Percentiles rank a stretch among this genome's conserved stretches.
These are phyloP conservation scores for Gobio occitaniae DNA, from an alignment of 2,797 vertebrate genomes.

Conservation along the genomic window DNA sequence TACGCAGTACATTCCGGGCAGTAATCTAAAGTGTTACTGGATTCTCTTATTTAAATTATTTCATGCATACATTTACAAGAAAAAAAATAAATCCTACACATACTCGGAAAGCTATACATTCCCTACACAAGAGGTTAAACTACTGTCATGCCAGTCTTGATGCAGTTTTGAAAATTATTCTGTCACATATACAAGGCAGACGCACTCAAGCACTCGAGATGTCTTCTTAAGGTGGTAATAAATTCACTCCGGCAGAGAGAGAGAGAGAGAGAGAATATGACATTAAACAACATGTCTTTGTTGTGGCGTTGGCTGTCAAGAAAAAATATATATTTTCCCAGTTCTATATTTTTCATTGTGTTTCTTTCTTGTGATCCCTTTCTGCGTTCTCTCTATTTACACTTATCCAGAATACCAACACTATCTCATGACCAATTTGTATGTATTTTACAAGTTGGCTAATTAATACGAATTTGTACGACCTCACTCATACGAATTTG, in stretches of 20 bases:
- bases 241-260: conserved; percentile 52
- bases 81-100: conserved; percentile 26
- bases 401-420: neutral
- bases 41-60: neutral
- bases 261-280: conserved; percentile 13
- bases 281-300: conserved; percentile 3
- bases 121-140: conserved; percentile 57
- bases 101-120: conserved; percentile 1
- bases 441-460: too few species aligned
- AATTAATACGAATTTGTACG: too few species aligned
- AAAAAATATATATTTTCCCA: neutral
- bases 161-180: conserved; percentile 60
- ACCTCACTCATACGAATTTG: too few species aligned
- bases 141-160: conserved; percentile 57
- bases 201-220: conserved; percentile 58
- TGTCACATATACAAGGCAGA: conserved; percentile 61
- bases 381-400: neutral
- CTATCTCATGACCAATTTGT: too few species aligned
- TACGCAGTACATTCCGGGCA: too few species aligned
- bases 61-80: conserved; percentile 31
- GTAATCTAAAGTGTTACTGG: too few species aligned
- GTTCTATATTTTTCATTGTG: neutral
- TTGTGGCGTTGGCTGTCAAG: neutral
- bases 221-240: conserved; percentile 56
- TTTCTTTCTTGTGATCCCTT: neutral